Evolutionary conservation across 2,797 vertebrate species (phyloP).

Genomic region (Betta splendens): DNA sequence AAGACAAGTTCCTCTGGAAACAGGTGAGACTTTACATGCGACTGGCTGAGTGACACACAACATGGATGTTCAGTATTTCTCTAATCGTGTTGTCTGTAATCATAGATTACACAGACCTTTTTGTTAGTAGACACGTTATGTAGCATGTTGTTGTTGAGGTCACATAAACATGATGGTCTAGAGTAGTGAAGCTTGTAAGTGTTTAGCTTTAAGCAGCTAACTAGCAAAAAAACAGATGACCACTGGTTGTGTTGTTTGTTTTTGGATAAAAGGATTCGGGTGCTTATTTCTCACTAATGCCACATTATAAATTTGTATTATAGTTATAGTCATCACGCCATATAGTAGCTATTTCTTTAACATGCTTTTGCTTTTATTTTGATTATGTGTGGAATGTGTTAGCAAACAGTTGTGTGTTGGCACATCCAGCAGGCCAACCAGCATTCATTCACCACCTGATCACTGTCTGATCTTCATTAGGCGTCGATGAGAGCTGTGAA

Average conservation of each 20-base stretch:
- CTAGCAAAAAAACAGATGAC: no score
- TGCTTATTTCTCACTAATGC: no score
- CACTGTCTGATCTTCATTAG: not conserved
- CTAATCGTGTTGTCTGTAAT: not conserved
- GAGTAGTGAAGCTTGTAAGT: not conserved
- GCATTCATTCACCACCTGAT: not conserved
- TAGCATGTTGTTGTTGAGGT: not conserved
- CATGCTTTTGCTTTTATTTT: no score
- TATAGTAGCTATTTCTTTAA: not conserved
- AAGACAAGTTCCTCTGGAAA: slow-evolving; percentile 91
- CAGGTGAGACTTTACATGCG: slow-evolving; percentile 80
- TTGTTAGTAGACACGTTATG: not conserved
- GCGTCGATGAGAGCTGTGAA: not conserved
- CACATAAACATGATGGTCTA: not conserved
- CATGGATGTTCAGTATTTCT: not conserved
- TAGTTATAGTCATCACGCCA: not conserved
- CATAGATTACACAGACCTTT: not conserved
- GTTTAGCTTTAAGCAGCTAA: no score
- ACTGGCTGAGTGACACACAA: slow-evolving; percentile 2
- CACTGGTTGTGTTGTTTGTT: no score
- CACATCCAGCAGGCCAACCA: not conserved
- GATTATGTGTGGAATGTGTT: not conserved
- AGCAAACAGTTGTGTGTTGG: not conserved
- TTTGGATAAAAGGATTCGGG: no score
- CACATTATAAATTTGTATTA: no score